Conservation (phyloP, 2,888 invertebrate genomes). For the Phytoseiulus persimilis region DNA sequence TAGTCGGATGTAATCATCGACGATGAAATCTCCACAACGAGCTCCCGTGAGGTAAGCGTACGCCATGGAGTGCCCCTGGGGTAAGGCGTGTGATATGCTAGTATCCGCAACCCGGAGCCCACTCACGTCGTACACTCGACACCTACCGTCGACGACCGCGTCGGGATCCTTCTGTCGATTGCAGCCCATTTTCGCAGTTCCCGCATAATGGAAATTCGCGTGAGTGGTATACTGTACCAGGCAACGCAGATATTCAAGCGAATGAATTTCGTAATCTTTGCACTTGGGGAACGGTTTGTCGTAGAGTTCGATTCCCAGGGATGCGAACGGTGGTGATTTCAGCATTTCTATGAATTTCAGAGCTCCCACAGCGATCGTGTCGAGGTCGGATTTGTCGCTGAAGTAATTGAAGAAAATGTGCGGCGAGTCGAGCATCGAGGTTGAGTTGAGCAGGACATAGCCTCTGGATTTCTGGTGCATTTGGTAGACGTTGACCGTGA, state of each 20-base stretch:
- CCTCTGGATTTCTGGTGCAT: conserved; percentile 34
- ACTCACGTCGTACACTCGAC: conserved; percentile 10
- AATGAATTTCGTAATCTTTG: conserved; percentile 10
- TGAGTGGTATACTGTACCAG: conserved; percentile 17
- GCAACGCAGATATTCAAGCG: conserved; percentile 25
- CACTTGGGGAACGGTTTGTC: conserved; percentile 25
- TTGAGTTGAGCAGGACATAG: background rate
- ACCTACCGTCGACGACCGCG: conserved; percentile 23
- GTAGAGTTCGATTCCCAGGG: conserved; percentile 10
- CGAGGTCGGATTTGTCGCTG: conserved; percentile 33
- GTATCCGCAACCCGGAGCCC: conserved; percentile 30
- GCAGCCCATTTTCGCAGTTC: conserved; percentile 30
- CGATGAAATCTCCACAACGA: conserved; percentile 18
- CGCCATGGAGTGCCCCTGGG: conserved; percentile 24
- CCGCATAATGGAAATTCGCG: conserved; percentile 27
- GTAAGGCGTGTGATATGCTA: background rate
- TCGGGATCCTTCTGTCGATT: conserved; percentile 20
- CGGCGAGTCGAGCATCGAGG: background rate
- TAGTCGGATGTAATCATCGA: background rate
- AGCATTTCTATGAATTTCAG: conserved; percentile 21
- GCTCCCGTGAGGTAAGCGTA: conserved; percentile 36
- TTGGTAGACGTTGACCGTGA: conserved; percentile 23
- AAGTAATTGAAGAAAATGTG: conserved; percentile 30
- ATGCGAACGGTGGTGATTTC: conserved; percentile 11
- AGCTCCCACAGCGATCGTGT: conserved; percentile 26